phyloP scores from a whole-genome alignment of 2,888 invertebrate species.

The Acronicta aceris region DNA sequence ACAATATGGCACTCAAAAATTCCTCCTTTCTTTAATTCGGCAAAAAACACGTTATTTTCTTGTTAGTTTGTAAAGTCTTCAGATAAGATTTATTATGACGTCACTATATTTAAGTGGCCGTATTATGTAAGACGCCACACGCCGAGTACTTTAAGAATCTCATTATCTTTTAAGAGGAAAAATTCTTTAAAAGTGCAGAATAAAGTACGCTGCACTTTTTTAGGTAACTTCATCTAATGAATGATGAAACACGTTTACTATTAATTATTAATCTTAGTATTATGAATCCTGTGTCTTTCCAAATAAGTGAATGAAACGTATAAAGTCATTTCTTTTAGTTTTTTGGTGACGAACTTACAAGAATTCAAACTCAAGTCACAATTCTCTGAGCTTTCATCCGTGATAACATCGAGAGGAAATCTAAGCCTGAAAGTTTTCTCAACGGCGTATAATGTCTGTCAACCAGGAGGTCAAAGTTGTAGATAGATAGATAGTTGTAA shows the following conservation, averaged over 20 bases:
- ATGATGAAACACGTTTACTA: conserved; percentile 19
- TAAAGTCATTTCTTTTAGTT: no score
- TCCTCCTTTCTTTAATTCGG: background rate
- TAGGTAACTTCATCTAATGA: conserved; percentile 25
- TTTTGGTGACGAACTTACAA: no score
- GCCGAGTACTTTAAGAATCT: conserved; percentile 30
- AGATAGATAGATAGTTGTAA: no score
- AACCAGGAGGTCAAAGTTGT: no score
- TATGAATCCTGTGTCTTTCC: no score
- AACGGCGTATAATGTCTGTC: no score
- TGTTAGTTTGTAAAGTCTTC: background rate
- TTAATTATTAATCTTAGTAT: no score
- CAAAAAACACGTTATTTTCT: background rate
- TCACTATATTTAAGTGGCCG: conserved; percentile 26
- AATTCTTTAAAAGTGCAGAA: conserved; percentile 24
- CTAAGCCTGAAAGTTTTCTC: no score
- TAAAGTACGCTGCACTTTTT: conserved; percentile 27
- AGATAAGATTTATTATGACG: conserved; percentile 15
- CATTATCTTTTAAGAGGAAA: conserved; percentile 29
- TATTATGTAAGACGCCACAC: conserved; percentile 24
- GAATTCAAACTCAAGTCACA: no score
- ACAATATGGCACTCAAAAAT: background rate
- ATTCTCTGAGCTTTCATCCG: no score
- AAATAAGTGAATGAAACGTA: no score
- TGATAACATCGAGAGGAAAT: no score